Base-by-base conservation (phyloP, 2,797 vertebrate genomes). In the Oophaga sylvatica region DNA sequence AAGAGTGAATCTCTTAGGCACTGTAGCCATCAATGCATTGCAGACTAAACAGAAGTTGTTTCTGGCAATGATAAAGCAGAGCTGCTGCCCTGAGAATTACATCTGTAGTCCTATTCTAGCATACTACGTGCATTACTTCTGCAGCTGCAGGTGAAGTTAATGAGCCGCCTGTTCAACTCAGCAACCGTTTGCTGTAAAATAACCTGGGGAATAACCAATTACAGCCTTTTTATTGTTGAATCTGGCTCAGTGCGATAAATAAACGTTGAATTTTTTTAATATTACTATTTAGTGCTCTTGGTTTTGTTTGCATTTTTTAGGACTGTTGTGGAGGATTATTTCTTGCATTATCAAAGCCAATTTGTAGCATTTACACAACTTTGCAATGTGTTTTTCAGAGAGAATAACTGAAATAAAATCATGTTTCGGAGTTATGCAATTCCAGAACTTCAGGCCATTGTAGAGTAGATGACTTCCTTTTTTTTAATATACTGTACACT, bases 111-210 rank as follows among this genome's bases (percentile, higher is more conserved):
- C 87, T 31, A 57, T 85, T 76, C 59, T 59, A 77, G 70, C 45
- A 80, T 53, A 86, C 70, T 57, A 6, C 35, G 71, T 78, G 84
- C 83, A 82, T 82, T 89, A 82, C 62, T 89, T 70, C 26, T 81
- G 87, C 83, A 85, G 83, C 68, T 88, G 87, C 87, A 89, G 83
- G 87, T 89, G 83, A 67, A 86, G 83, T 82, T 89, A 89, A 89
- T 89, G 80, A 89, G 80, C 80, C 80, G 77, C 84, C 84, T 89
- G 80, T 78, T 79, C 80, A 83, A 20, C 79, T 65, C 53, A 79
- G 73, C 84, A 86, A 60, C 73, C 48, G 62, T 86, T 89, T 89
- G 84, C 84, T 86, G 63, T 79, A 86, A 86, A 78, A 80, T 82
- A 89, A 89, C 73, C 70, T 75, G 82, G 88, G 88, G 84, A 89